Evolutionary conservation across 2,113 vertebrate genomes (phyloP).

Genomic region (Columbina picui): DNA sequence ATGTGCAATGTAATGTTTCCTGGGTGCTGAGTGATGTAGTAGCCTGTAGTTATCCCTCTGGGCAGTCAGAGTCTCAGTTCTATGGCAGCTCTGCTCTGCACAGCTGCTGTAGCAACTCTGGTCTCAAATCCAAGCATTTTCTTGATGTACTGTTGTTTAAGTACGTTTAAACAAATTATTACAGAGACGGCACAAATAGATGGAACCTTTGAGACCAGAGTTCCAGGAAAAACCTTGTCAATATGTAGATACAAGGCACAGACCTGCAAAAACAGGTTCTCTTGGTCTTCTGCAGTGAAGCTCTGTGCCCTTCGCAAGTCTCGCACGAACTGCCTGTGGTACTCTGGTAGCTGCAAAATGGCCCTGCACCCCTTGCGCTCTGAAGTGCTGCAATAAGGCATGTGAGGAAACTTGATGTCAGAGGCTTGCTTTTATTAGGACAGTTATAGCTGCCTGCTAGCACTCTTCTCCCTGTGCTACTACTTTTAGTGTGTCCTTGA

Average conservation of each 20-base stretch:
- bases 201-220: not conserved
- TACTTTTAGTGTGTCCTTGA: slow-evolving; percentile 71
- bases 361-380: not conserved
- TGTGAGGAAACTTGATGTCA: not conserved
- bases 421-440: not conserved
- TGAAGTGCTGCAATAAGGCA: not conserved
- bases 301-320: not conserved
- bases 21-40: not conserved
- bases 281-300: not conserved
- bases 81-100: not conserved
- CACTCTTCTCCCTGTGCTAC: not conserved
- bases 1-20: not conserved
- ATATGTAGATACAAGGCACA: not conserved
- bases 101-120: not conserved
- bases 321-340: not conserved
- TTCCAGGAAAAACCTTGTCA: not conserved
- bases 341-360: not conserved
- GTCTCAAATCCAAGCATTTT: not conserved
- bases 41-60: not conserved
- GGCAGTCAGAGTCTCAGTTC: not conserved
- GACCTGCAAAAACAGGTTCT: not conserved
- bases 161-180: not conserved
- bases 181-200: not conserved
- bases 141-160: not conserved
- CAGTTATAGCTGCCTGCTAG: not conserved